Base-by-base conservation (phyloP, 2,888 invertebrate genomes). In the Drosophila lacicola region DNA sequence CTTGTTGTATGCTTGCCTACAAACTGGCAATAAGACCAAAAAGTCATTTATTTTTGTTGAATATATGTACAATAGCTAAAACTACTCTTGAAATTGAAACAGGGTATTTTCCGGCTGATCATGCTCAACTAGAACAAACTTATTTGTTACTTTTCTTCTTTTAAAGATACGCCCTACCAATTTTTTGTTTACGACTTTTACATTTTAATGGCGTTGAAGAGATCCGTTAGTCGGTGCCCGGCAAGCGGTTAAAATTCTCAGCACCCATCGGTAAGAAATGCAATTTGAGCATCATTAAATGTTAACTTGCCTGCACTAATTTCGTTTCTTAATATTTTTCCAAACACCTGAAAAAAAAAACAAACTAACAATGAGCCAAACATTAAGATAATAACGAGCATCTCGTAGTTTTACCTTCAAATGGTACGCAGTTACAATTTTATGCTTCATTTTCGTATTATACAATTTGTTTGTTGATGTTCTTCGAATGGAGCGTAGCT, bases 221-320 rank as follows among this genome's bases (percentile, higher is more conserved):
- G 70, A 63, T 62, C 64, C 74, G 75, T 80, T 71, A 79, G 63
- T 19, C 50, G 33, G 45, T 39, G 41, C 33, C 36, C 37, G 41
- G 29, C n/a, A 67, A 67, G 19, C 21, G 61, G 42, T 58, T 58
- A 42, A 61, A 50, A 51, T 73, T 64, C 75, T 76, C 72, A 62
- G 51, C 73, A 42, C 55, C 50, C 55, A 61, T 42, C 45, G 54
- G 69, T 45, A 78, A 70, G 73, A 76, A 83, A 82, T 70, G 79
- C 81, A 83, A 83, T 83, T 82, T 66, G 69, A 70, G 73, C 81
- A 80, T 82, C 88, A 88, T 84, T 84, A 87, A 84, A 78, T 57
- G 57, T 70, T 61, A 74, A 79, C 65, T 72, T 71, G 45, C 60
- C 71, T 79, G 85, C 77, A 82, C 88, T 72, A 85, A 87, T 85